phyloP scores from a whole-genome alignment of 2,888 invertebrate genomes.

The Andrena bucephala region DNA sequence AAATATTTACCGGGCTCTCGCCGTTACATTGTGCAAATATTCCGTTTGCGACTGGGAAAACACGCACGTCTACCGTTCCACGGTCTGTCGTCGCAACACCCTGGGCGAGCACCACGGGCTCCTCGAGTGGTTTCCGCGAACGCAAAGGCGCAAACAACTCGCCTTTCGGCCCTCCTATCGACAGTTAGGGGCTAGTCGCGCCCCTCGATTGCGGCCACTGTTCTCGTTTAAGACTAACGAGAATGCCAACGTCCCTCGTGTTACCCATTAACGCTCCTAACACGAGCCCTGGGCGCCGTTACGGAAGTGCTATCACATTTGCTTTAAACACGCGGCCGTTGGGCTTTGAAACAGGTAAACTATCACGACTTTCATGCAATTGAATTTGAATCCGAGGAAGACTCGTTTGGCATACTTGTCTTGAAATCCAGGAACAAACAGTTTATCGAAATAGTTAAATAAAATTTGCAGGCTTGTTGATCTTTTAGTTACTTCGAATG shows the following conservation, averaged over 20 bases:
- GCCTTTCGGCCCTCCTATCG: conserved; percentile 27
- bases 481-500: neutral
- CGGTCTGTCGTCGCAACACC: conserved; percentile 52
- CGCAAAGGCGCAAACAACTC: conserved; percentile 44
- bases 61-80: conserved; percentile 59
- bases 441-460: too few relatives aligned
- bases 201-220: conserved; percentile 22
- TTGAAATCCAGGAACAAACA: neutral
- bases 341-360: neutral
- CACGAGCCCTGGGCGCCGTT: neutral
- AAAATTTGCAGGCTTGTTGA: neutral
- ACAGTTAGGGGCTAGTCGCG: conserved; percentile 15
- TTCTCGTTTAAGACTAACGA: conserved; percentile 14
- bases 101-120: conserved; percentile 50
- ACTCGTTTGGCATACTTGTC: neutral
- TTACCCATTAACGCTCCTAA: neutral
- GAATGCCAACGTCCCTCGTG: conserved; percentile 7
- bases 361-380: neutral
- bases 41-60: conserved; percentile 69
- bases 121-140: conserved; percentile 48
- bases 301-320: neutral
- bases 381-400: too few relatives aligned
- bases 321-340: neutral
- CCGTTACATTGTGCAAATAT: conserved; percentile 73
- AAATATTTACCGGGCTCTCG: conserved; percentile 75